Evolutionary conservation across 2,888 invertebrate genomes (phyloP).

Genomic region (Dioctria linearis): DNA sequence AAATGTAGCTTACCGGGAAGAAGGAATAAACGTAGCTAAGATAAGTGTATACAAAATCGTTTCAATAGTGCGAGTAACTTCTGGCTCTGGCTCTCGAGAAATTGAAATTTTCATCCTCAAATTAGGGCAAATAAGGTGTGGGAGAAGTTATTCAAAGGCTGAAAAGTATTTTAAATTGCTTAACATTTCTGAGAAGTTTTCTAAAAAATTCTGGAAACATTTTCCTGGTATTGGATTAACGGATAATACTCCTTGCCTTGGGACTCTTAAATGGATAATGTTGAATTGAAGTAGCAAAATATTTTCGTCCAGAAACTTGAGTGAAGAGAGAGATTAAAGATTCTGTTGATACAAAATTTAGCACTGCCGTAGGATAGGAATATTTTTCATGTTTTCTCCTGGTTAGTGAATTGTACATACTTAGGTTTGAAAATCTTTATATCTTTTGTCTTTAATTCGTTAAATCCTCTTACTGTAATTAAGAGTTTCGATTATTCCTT

Average conservation of each 20-base stretch:
- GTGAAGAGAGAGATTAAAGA: no score
- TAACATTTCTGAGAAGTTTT: neutral
- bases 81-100: neutral
- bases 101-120: constrained; percentile 6
- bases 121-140: neutral
- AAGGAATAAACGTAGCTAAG: neutral
- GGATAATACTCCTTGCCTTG: neutral
- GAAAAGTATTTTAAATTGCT: constrained; percentile 1
- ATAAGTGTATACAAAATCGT: constrained; percentile 5
- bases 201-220: neutral
- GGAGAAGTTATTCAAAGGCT: neutral
- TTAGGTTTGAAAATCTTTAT: no score
- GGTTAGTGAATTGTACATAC: no score
- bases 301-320: no score
- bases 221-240: neutral
- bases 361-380: no score
- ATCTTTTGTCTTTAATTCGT: no score
- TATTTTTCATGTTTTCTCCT: no score
- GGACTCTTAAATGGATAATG: no score
- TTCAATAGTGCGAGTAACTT: constrained; percentile 4
- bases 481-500: no score
- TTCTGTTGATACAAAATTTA: no score
- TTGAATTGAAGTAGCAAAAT: no score
- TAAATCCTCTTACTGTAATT: no score
- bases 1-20: neutral